phyloP scores from a whole-genome alignment of 2,888 invertebrate species.

The Hedya salicella region DNA sequence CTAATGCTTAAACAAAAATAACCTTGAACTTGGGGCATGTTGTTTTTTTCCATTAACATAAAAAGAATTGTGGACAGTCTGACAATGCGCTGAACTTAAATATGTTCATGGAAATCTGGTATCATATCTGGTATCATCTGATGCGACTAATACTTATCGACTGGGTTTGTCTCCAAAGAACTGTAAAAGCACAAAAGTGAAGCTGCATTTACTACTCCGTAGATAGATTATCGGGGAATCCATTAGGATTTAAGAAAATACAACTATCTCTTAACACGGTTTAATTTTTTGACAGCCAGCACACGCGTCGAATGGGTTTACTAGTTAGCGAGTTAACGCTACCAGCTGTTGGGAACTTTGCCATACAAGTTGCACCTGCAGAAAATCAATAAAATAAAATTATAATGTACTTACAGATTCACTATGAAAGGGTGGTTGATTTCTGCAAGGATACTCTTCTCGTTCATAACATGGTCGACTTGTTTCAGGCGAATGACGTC shows the following conservation, averaged over 20 bases:
- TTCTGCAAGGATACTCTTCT: constrained; percentile 95
- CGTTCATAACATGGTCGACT: constrained; percentile 98
- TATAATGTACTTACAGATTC: constrained; percentile 80
- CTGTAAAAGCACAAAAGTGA: not conserved
- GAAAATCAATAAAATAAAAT: constrained; percentile 18
- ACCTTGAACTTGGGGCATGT: constrained; percentile 23
- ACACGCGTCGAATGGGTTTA: constrained; percentile 23
- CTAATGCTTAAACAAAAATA: constrained; percentile 13
- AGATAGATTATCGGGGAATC: constrained; percentile 16
- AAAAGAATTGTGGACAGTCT: no score
- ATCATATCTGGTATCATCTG: constrained; percentile 3
- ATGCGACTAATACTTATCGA: not conserved
- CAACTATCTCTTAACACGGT: constrained; percentile 33
- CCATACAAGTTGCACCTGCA: constrained; percentile 15
- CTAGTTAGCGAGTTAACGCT: constrained; percentile 12
- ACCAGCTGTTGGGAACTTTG: constrained; percentile 22
- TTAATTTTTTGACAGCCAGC: constrained; percentile 33
- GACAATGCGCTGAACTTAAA: no score
- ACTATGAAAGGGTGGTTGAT: constrained; percentile 98
- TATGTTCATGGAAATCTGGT: not conserved
- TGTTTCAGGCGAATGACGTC: constrained; percentile 98
- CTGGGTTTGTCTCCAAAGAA: not conserved
- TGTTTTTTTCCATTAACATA: constrained; percentile 1
- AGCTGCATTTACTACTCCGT: constrained; percentile 14
- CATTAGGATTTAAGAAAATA: constrained; percentile 14